phyloP scores from a whole-genome alignment of 2,797 vertebrate species.

The Schizopygopsis malacanthus region DNA sequence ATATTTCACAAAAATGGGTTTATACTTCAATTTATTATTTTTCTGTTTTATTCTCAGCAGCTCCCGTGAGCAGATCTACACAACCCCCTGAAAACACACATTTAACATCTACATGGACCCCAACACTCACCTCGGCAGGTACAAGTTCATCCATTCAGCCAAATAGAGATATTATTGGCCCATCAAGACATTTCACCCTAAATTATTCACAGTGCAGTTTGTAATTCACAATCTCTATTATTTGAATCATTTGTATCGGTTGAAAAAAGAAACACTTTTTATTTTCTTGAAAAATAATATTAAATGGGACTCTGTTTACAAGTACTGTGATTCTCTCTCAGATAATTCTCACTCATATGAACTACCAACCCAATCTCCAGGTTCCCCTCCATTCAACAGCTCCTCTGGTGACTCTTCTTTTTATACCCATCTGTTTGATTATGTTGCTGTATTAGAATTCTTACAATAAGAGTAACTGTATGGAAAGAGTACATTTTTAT shows the following conservation, averaged over 20 bases:
- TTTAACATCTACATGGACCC: background rate
- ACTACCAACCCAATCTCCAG: background rate
- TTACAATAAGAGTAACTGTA: background rate
- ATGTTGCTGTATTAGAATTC: background rate
- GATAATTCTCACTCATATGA: background rate
- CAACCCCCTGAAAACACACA: background rate
- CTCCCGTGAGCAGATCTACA: background rate
- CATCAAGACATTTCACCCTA: background rate
- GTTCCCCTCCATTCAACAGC: background rate
- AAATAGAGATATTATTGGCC: background rate
- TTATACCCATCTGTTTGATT: background rate
- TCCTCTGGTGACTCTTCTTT: background rate
- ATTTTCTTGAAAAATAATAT: background rate
- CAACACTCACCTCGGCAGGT: background rate
- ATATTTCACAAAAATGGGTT: background rate
- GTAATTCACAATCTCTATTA: background rate
- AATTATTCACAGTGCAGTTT: background rate
- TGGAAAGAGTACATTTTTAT: background rate
- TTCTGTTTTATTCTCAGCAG: background rate
- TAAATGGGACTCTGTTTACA: background rate
- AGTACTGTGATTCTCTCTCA: background rate
- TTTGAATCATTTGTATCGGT: background rate
- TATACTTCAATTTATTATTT: background rate
- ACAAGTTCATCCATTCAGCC: background rate
- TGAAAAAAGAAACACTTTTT: background rate